A percentile compares a stretch with the other conserved stretches of the same genome.
phyloP scores from a whole-genome alignment of 1,140 invertebrate genomes.

The Notospermus geniculatus region DNA sequence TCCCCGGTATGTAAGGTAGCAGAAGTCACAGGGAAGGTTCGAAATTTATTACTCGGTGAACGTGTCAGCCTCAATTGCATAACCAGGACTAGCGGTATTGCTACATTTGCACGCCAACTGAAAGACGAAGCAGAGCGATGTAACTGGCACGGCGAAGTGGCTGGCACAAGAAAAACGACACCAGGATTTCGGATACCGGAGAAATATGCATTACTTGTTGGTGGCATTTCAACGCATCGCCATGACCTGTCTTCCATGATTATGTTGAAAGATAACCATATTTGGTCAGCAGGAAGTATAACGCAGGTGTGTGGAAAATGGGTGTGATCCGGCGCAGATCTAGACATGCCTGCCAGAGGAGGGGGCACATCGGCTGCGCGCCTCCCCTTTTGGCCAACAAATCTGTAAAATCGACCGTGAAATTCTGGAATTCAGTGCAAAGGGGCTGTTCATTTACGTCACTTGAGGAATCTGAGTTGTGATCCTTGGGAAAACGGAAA shows the following conservation, averaged over 20 bases:
- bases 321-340: too few relatives aligned
- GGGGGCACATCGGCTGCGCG: too few relatives aligned
- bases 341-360: too few relatives aligned
- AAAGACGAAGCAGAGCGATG: conserved; percentile 25
- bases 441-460: too few relatives aligned
- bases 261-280: conserved; percentile 61
- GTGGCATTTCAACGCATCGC: conserved; percentile 55
- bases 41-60: conserved; percentile 56
- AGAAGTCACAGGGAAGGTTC: conserved; percentile 48
- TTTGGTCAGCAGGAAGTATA: conserved; percentile 55
- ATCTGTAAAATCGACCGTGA: too few relatives aligned
- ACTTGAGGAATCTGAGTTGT: too few relatives aligned
- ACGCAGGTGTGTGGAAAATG: conserved; percentile 39
- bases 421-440: too few relatives aligned
- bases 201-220: conserved; percentile 58
- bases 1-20: conserved; percentile 42
- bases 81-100: conserved; percentile 56
- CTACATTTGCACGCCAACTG: conserved; percentile 46
- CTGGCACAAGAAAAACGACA: conserved; percentile 59
- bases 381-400: too few relatives aligned
- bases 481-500: too few relatives aligned
- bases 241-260: conserved; percentile 59
- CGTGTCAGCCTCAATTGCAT: conserved; percentile 56
- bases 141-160: conserved; percentile 53
- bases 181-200: conserved; percentile 59